phyloP scores from a whole-genome alignment of 2,113 vertebrate species.

The Phrynosoma blainvillii region DNA sequence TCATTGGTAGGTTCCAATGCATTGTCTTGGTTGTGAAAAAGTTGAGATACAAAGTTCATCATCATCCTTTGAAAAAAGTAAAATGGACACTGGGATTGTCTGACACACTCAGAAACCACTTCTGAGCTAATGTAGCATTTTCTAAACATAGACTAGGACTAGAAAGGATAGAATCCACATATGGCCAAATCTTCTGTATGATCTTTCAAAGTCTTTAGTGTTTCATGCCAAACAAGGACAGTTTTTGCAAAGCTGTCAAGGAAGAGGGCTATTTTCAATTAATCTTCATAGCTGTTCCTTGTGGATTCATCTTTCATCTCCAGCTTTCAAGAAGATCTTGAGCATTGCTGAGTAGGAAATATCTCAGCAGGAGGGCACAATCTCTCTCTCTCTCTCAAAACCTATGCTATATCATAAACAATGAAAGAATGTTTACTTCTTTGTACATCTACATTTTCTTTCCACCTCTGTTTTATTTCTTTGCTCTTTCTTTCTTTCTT shows the following conservation, averaged over 20 bases:
- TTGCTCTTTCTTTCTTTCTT: not conserved
- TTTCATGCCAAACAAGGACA: slow-evolving; percentile 27
- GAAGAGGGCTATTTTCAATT: slow-evolving; percentile 56
- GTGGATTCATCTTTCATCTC: slow-evolving; percentile 38
- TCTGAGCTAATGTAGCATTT: slow-evolving; percentile 30
- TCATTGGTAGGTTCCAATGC: too few relatives aligned
- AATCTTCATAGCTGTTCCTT: slow-evolving; percentile 49
- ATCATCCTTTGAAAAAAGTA: too few relatives aligned
- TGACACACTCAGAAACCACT: not conserved
- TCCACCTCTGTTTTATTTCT: slow-evolving; percentile 16
- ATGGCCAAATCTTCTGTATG: too few relatives aligned
- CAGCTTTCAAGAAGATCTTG: slow-evolving; percentile 34
- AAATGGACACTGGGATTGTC: not conserved
- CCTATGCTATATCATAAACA: slow-evolving; percentile 52
- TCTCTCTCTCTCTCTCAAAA: slow-evolving; percentile 33
- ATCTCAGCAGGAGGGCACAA: slow-evolving; percentile 14
- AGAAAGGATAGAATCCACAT: not conserved
- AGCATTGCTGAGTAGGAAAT: slow-evolving; percentile 19
- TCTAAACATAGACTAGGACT: not conserved
- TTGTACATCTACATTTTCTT: slow-evolving; percentile 32
- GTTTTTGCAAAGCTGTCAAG: slow-evolving; percentile 42
- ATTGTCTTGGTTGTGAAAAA: too few relatives aligned
- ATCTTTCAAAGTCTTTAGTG: slow-evolving; percentile 6
- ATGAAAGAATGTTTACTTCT: slow-evolving; percentile 14
- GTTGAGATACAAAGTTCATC: too few relatives aligned